These are phyloP conservation scores for Acanthaster planci DNA, from an alignment of 35 echinoderm and acorn worm species.

Conservation along the genomic window DNA sequence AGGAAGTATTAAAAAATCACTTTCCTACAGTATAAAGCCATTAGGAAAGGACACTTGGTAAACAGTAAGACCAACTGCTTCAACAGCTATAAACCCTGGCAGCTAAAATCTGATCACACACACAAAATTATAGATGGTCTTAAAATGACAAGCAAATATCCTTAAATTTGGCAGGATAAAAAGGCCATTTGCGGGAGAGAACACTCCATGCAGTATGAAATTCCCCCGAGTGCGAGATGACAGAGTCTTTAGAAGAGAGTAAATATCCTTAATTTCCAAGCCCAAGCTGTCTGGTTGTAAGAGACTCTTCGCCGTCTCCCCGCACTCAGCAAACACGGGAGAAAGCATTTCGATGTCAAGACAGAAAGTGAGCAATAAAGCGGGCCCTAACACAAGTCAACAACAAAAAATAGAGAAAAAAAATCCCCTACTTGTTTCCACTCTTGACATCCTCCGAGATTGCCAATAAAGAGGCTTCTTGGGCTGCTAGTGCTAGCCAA, in stretches of 20 bases:
- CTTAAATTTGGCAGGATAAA: constrained; percentile 9
- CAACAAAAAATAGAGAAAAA: not conserved
- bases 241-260: constrained; percentile 28
- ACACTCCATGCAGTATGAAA: not conserved
- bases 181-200: constrained; percentile 23
- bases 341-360: constrained; percentile 29
- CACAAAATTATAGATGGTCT: constrained; percentile 32
- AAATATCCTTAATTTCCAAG: constrained; percentile 25
- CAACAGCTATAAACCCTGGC: constrained; percentile 6
- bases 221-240: not conserved
- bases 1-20: not conserved
- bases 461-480: constrained; percentile 9
- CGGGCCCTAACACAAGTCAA: not conserved
- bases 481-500: not conserved
- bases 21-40: not conserved
- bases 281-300: constrained; percentile 13
- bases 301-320: constrained; percentile 8
- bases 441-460: constrained; percentile 11
- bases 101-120: constrained; percentile 28
- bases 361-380: constrained; percentile 14
- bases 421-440: not conserved
- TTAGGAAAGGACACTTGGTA: not conserved
- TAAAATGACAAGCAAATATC: constrained; percentile 34
- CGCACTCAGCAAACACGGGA: constrained; percentile 2
- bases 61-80: constrained; percentile 4